Percentiles rank a stretch among this genome's conserved stretches.
phyloP scores from a whole-genome alignment of 2,888 invertebrate species.

The Vannuccia rotundouncinata region DNA sequence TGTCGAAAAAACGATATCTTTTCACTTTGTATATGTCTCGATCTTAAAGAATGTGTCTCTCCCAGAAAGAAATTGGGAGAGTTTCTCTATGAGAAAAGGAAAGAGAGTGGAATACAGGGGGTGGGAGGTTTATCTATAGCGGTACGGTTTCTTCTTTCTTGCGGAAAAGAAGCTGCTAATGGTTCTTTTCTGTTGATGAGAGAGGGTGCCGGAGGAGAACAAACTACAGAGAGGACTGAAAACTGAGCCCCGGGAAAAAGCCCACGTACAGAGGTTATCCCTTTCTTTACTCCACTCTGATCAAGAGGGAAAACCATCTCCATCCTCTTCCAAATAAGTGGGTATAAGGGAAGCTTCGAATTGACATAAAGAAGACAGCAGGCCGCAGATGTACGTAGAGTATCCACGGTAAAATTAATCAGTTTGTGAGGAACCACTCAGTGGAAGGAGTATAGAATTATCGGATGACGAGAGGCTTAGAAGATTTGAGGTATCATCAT shows the following conservation, averaged over 20 bases:
- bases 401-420: not conserved
- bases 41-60: not conserved
- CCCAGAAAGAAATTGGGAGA: not conserved
- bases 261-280: not conserved
- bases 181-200: not conserved
- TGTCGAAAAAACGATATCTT: not conserved
- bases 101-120: not conserved
- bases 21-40: not conserved
- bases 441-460: too few species aligned
- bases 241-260: not conserved
- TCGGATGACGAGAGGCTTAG: too few species aligned
- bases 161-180: not conserved
- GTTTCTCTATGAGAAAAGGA: not conserved
- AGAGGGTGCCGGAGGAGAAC: not conserved
- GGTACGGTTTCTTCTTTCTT: not conserved
- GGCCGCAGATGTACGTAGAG: not conserved
- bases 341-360: too few species aligned
- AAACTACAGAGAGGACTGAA: not conserved
- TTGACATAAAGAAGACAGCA: not conserved
- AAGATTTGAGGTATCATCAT: too few species aligned
- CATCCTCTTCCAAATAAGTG: too few species aligned
- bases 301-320: not conserved
- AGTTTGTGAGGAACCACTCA: not conserved
- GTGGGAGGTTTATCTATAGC: not conserved
- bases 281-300: not conserved